A percentile compares a stretch with the other conserved stretches of the same genome.
Conservation (phyloP, 1,140 invertebrate species). For the Ylistrum balloti region DNA sequence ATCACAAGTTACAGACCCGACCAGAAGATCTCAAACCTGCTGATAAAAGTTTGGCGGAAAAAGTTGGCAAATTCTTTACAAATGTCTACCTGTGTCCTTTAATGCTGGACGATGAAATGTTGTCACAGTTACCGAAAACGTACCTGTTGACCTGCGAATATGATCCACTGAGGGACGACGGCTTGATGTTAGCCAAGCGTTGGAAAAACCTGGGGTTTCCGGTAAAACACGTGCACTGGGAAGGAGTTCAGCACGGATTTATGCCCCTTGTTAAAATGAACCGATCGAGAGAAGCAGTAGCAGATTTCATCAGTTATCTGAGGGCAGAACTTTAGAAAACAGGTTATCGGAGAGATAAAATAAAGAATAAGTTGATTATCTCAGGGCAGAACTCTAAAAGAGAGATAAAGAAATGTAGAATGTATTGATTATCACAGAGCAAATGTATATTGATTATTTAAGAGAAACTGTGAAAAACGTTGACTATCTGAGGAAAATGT, state of each 20-base stretch:
- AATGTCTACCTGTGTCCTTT: slow-evolving; percentile 51
- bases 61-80: neutral
- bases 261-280: neutral
- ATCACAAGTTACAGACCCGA: neutral
- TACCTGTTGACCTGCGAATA: slow-evolving; percentile 53
- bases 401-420: too few species aligned
- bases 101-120: slow-evolving; percentile 47
- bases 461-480: too few species aligned
- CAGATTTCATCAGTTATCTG: neutral
- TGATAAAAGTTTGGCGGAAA: slow-evolving; percentile 8
- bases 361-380: too few species aligned
- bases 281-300: neutral
- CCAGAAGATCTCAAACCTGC: neutral
- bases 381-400: too few species aligned
- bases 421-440: neutral
- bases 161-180: slow-evolving; percentile 56
- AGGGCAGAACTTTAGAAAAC: neutral
- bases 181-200: slow-evolving; percentile 49
- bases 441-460: too few species aligned
- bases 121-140: slow-evolving; percentile 52
- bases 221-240: slow-evolving; percentile 41
- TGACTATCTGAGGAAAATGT: too few species aligned
- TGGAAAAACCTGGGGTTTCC: neutral
- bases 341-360: too few species aligned
- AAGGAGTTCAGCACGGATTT: slow-evolving; percentile 56